Conservation (phyloP, 2,888 invertebrate genomes). For the Lepas anatifera region DNA sequence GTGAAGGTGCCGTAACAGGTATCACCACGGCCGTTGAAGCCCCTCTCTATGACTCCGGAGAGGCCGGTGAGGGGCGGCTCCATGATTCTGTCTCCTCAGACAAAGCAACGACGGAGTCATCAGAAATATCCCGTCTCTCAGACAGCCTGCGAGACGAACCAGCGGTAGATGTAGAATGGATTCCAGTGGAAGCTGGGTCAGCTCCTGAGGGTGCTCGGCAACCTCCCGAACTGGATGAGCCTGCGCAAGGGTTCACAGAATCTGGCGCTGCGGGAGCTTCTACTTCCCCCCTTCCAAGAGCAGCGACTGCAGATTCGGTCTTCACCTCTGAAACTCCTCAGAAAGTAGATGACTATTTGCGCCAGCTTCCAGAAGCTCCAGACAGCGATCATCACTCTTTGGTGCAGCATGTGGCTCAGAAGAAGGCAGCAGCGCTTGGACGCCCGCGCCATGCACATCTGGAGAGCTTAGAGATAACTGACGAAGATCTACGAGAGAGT, state of each 20-base stretch:
- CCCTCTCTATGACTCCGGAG: background rate
- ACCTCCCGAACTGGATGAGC: too few species aligned
- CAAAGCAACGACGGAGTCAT: background rate
- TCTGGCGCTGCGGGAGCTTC: too few species aligned
- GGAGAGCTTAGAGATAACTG: slow-evolving; percentile 24
- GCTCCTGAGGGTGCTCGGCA: too few species aligned
- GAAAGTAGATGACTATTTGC: slow-evolving; percentile 24
- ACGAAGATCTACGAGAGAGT: slow-evolving; percentile 24
- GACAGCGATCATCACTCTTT: slow-evolving; percentile 21
- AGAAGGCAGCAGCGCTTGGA: slow-evolving; percentile 17
- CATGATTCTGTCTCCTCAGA: background rate
- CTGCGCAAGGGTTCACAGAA: too few species aligned
- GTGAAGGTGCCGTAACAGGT: slow-evolving; percentile 13
- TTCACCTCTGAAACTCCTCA: slow-evolving; percentile 23
- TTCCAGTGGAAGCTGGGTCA: too few species aligned
- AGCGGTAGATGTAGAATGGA: background rate
- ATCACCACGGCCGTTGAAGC: background rate
- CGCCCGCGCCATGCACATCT: background rate
- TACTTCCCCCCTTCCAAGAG: background rate
- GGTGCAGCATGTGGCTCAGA: slow-evolving; percentile 23
- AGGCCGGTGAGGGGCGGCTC: background rate
- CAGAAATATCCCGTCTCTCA: background rate
- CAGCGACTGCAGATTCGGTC: slow-evolving; percentile 19
- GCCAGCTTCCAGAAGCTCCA: slow-evolving; percentile 21
- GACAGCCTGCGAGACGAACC: background rate